phyloP scores from a whole-genome alignment of 2,113 vertebrate genomes.

The rat (Rattus norvegicus) region GRCr8 NC_086024.1:116483001-116483500 shows the following conservation, averaged over 20 bases:
- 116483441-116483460: background rate
- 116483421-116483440: background rate
- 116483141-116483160: too few species aligned
- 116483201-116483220: background rate
- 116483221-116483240: background rate
- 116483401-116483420: background rate
- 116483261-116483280: background rate
- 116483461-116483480: background rate
- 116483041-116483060: background rate
- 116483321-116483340: background rate
- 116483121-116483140: too few species aligned
- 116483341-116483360: background rate
- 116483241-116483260: background rate
- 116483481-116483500: background rate
- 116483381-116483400: background rate
- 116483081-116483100: conserved; percentile 20
- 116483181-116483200: background rate
- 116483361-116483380: background rate
- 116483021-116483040: background rate
- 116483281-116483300: background rate
- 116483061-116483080: background rate
- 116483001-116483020: background rate
- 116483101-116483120: background rate
- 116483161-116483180: background rate
- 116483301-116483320: background rate